Base-by-base conservation (phyloP, 2,797 vertebrate genomes). In the Coendou prehensilis region DNA sequence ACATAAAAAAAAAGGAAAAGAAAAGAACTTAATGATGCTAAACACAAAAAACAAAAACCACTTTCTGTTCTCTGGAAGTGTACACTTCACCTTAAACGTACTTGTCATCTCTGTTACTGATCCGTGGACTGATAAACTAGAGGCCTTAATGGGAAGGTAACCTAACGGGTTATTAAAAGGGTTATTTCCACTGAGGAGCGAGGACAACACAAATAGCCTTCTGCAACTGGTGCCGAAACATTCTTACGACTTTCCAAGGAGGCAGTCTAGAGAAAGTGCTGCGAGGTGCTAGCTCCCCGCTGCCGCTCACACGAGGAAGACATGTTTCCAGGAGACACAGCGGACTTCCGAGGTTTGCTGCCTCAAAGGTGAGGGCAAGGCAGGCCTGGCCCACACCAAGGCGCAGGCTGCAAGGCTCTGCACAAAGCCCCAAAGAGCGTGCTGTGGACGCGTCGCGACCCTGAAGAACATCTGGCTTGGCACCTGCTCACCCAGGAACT, bases 151-250 rank as follows among this genome's bases (percentile, higher is more conserved):
- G 54, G 81, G 4, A 28, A 84, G 63, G 78, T 79, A 92, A 67
- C 17, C 54, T 1, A 81, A 79, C 23, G 89, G 64, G 81, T 37
- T n/a, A 96, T 76, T 94, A 87, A 75, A 67, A 81, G 50, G 17
- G 17, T 87, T 84, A n/a, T 86, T 90, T 96, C 86, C 26, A 6
- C 26, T 93, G 45, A 87, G 75, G 91, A 86, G 15, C 30, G 83
- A 54, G 71, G 71, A 84, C 63, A 79, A 88, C 0, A 69, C 28
- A 89, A 81, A 37, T 2, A n/a, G 57, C n/a, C 61, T 89, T 85
- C 30, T 54, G 83, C 69, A 82, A 64, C 80, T 87, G 54, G 41
- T 92, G 59, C 17, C 54, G 63, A 52, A 86, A 47, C 37, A 79
- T 30, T 93, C 76, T 85, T 76, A 11, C 76, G 82, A 85, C 37